Evolutionary conservation across 1,140 invertebrate species (phyloP).

Genomic region (Cotesia glomerata): DNA sequence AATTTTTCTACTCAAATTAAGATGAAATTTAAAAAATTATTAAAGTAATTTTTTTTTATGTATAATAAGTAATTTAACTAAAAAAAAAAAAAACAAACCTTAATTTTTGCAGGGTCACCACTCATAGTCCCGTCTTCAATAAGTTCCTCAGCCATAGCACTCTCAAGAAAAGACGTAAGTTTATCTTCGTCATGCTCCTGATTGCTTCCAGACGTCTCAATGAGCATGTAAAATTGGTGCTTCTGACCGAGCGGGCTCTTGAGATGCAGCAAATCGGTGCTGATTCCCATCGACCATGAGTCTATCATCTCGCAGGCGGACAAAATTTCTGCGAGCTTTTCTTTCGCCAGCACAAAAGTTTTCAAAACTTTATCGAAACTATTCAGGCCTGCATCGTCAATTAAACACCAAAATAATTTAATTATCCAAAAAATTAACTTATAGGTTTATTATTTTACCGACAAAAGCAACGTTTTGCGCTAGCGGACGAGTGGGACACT

Average conservation of each 20-base stretch:
- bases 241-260: conserved; percentile 53
- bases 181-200: conserved; percentile 86
- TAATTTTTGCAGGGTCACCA: conserved; percentile 79
- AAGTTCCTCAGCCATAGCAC: conserved; percentile 72
- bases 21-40: not conserved
- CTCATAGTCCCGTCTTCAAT: conserved; percentile 85
- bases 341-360: conserved; percentile 75
- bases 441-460: conserved; percentile 65
- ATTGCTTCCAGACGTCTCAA: conserved; percentile 90
- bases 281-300: conserved; percentile 68
- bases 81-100: conserved; percentile 59
- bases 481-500: conserved; percentile 83
- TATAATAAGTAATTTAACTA: not conserved
- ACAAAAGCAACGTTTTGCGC: conserved; percentile 86
- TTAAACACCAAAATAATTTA: conserved; percentile 2
- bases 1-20: too few species aligned
- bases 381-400: conserved; percentile 68
- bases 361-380: conserved; percentile 80
- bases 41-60: not conserved
- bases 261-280: conserved; percentile 69
- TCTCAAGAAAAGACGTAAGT: conserved; percentile 77
- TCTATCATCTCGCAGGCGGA: conserved; percentile 96
- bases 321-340: conserved; percentile 83
- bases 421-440: not conserved
- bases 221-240: conserved; percentile 87